phyloP scores from a whole-genome alignment of 2,113 vertebrate species.

The Apteryx mantelli region DNA sequence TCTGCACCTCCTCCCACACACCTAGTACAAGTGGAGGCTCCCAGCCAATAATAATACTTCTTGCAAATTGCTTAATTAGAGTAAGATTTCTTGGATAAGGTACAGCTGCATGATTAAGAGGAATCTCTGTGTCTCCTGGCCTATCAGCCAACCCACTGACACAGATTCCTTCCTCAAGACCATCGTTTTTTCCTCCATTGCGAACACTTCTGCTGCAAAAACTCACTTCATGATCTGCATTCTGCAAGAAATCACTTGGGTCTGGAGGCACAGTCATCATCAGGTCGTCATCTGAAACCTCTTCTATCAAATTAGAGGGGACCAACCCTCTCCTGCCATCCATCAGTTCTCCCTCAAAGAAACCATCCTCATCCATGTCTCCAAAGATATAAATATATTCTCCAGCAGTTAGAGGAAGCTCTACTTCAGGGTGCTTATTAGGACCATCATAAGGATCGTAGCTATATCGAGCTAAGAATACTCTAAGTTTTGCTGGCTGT shows the following conservation, averaged over 20 bases:
- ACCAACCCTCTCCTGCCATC: conserved; percentile 85
- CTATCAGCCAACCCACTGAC: conserved; percentile 77
- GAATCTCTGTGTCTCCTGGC: conserved; percentile 77
- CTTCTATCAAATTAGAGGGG: conserved; percentile 84
- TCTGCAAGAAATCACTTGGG: conserved; percentile 74
- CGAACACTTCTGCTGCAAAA: conserved; percentile 81
- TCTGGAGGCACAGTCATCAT: conserved; percentile 72
- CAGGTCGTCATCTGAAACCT: conserved; percentile 80
- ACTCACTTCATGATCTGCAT: conserved; percentile 77
- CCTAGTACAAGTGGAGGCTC: conserved; percentile 79
- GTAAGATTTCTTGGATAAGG: conserved; percentile 86
- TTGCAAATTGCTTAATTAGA: conserved; percentile 85
- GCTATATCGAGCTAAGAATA: conserved; percentile 84
- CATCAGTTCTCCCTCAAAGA: conserved; percentile 88
- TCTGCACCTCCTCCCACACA: conserved; percentile 78
- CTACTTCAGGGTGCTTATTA: conserved; percentile 82
- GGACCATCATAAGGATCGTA: conserved; percentile 85
- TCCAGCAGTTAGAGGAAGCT: conserved; percentile 83
- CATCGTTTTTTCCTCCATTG: conserved; percentile 64
- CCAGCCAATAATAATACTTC: conserved; percentile 82
- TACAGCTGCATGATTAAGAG: conserved; percentile 76
- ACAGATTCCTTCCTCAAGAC: conserved; percentile 51
- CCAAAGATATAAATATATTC: conserved; percentile 85
- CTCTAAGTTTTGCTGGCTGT: conserved; percentile 77
- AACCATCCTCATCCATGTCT: conserved; percentile 85